Evolutionary conservation across 2,888 invertebrate species (phyloP).

Genomic region (Gryllus longicercus): DNA sequence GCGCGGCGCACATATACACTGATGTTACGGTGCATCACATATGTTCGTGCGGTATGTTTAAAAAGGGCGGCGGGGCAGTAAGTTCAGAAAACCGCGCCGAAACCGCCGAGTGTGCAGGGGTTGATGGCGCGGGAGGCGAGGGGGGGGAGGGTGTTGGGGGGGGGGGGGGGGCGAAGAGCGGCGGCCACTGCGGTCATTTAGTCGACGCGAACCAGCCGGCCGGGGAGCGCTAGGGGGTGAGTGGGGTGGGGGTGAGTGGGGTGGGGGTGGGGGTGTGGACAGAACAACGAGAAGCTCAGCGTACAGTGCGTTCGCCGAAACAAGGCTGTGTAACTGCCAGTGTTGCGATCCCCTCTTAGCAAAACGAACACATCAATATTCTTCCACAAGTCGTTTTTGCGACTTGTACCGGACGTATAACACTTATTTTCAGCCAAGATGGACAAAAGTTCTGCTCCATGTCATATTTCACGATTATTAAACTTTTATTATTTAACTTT

Average conservation of each 20-base stretch:
- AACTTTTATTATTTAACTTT: no score
- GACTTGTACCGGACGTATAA: no score
- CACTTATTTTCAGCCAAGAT: no score
- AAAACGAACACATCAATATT: no score
- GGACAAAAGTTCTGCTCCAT: no score
- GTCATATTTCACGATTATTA: no score
- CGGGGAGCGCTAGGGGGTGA: neutral
- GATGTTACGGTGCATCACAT: neutral
- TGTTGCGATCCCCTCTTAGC: no score
- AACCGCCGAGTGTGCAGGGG: neutral
- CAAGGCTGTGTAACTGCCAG: no score
- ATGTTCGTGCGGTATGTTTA: conserved; percentile 4
- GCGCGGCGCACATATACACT: neutral
- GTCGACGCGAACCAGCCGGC: neutral
- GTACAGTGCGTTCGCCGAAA: no score
- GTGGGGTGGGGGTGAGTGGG: neutral
- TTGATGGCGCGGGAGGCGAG: neutral
- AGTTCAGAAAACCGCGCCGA: neutral
- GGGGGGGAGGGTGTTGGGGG: neutral
- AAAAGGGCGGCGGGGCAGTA: neutral
- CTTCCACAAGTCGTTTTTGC: no score
- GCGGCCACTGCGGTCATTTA: neutral
- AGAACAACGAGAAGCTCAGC: no score
- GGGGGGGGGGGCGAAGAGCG: neutral
- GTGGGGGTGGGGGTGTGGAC: neutral